Evolutionary conservation across 2,888 invertebrate genomes (phyloP).

Genomic region (Dione juno): DNA sequence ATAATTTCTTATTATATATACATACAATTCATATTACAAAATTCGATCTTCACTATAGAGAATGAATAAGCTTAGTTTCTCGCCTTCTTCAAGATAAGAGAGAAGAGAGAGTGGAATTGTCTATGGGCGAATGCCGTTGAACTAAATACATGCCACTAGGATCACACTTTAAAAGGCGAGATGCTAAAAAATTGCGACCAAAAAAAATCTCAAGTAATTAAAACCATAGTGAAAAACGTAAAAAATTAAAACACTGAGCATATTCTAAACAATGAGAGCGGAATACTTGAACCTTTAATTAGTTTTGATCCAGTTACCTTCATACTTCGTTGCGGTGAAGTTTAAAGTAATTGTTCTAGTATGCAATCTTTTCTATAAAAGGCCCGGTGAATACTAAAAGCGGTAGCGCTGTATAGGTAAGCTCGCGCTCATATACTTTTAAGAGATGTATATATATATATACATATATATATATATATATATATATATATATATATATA

Average conservation of each 20-base stretch:
- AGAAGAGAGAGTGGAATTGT: too few relatives aligned
- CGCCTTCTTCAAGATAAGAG: too few relatives aligned
- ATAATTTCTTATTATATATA: too few relatives aligned
- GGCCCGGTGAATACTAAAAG: not conserved
- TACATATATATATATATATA: not conserved
- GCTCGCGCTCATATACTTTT: not conserved
- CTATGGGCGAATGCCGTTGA: too few relatives aligned
- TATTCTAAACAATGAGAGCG: slow-evolving; percentile 10
- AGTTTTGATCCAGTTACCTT: slow-evolving; percentile 28
- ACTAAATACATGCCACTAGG: too few relatives aligned
- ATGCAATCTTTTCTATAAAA: slow-evolving; percentile 8
- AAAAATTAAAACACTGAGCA: slow-evolving; percentile 2
- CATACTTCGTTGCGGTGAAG: slow-evolving; percentile 15
- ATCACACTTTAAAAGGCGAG: too few relatives aligned
- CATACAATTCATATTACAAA: too few relatives aligned
- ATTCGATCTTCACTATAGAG: too few relatives aligned
- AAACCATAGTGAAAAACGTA: not conserved
- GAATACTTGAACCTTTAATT: slow-evolving; percentile 28
- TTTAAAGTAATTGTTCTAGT: slow-evolving; percentile 23
- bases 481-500: too few relatives aligned
- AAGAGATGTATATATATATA: not conserved
- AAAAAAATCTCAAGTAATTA: not conserved
- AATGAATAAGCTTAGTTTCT: too few relatives aligned
- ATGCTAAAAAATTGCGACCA: not conserved
- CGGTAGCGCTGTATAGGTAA: slow-evolving; percentile 2